Evolutionary conservation across 1,140 invertebrate species (phyloP).

Genomic region (Drosophila ambigua): DNA sequence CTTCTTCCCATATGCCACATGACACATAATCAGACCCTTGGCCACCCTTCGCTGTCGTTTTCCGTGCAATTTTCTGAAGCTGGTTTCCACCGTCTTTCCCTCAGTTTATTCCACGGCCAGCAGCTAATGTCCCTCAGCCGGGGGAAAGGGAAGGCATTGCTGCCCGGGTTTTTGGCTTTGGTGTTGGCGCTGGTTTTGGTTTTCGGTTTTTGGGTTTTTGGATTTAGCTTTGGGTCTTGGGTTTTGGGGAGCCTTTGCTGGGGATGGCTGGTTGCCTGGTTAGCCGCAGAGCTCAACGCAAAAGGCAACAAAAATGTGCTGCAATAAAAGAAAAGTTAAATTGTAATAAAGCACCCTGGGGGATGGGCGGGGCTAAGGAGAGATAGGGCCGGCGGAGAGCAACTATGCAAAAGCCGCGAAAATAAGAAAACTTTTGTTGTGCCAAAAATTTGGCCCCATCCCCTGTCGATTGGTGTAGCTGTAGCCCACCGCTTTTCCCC

Average conservation of each 20-base stretch:
- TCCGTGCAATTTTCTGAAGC: not conserved
- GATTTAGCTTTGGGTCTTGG: slow-evolving; percentile 25
- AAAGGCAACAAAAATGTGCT: slow-evolving; percentile 53
- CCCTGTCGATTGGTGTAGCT: not conserved
- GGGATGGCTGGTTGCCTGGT: slow-evolving; percentile 43
- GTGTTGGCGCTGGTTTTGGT: slow-evolving; percentile 19
- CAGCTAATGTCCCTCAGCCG: slow-evolving; percentile 42
- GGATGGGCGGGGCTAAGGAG: slow-evolving; percentile 11
- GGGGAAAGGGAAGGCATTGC: not conserved
- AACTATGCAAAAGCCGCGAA: slow-evolving; percentile 61
- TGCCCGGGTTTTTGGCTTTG: slow-evolving; percentile 18
- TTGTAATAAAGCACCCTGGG: slow-evolving; percentile 79
- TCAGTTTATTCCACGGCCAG: slow-evolving; percentile 22
- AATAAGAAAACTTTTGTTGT: slow-evolving; percentile 69
- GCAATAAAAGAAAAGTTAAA: slow-evolving; percentile 83
- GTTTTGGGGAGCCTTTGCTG: not conserved
- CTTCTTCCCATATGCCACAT: slow-evolving; percentile 18
- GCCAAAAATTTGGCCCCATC: slow-evolving; percentile 58
- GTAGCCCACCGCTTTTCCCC: not conserved
- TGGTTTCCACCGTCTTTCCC: not conserved
- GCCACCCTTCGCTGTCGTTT: not conserved
- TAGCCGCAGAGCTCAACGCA: slow-evolving; percentile 60
- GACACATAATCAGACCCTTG: slow-evolving; percentile 59
- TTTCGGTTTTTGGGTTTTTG: slow-evolving; percentile 28
- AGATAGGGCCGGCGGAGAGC: slow-evolving; percentile 10